A percentile compares a stretch with the other conserved stretches of the same genome.
These are phyloP conservation scores for Coptodon rendalli DNA, from an alignment of 2,113 vertebrate species.

Conservation along the genomic window DNA sequence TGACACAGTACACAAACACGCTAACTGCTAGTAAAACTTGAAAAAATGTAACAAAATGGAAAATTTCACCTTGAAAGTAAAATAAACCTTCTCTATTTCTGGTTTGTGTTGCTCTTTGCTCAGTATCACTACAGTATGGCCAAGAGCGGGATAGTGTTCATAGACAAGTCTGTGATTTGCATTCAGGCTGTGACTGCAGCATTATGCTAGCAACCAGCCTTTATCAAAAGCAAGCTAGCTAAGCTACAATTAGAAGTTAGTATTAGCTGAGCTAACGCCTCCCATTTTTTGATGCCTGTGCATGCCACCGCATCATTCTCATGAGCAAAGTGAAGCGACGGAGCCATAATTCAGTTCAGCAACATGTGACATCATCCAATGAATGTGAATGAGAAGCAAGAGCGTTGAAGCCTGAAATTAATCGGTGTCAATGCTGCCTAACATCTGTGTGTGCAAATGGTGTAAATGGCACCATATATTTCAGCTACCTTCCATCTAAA, in stretches of 20 bases:
- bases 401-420: background rate
- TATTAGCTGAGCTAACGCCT: background rate
- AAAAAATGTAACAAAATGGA: background rate
- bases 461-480: background rate
- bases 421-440: background rate
- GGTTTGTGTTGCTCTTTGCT: background rate
- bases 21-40: background rate
- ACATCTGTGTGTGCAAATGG: background rate
- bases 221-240: background rate
- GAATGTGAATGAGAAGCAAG: background rate
- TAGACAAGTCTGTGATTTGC: background rate
- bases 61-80: background rate
- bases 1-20: background rate
- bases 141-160: background rate
- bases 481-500: background rate
- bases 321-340: background rate
- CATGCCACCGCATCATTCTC: background rate
- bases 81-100: background rate
- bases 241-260: background rate
- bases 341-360: background rate
- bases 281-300: background rate
- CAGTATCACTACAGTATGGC: rapidly evolving
- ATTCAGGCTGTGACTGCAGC: background rate
- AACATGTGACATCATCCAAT: background rate
- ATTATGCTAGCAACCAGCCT: background rate